Base-by-base conservation (phyloP, 2,888 invertebrate genomes). In the Coenonympha glycerion region DNA sequence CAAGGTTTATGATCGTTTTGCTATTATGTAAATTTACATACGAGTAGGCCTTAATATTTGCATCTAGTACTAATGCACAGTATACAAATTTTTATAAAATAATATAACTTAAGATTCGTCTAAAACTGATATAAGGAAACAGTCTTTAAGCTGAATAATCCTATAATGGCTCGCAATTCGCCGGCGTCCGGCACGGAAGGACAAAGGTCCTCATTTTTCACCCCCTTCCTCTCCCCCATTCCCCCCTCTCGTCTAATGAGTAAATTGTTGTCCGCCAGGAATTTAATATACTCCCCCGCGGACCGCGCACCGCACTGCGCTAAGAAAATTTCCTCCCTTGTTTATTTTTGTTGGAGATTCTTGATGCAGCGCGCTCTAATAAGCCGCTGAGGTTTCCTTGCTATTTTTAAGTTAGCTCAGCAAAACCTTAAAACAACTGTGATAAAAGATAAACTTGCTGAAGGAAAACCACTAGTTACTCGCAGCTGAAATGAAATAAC, bases 251-350 rank as follows among this genome's bases (percentile, higher is more conserved):
- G 54, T 60, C 60, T 71, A 69, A 70, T 69, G 68, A 70, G 65
- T 56, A 63, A 69, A 70, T 68, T 66, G 69, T 68, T 68, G 69
- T 64, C 66, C 65, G 57, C 59, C 46, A 57, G 68, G 70, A 71
- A 72, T 72, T 65, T 72, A 69, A 71, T 72, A 71, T 61, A 64
- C 61, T 57, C 47, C 51, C 56, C 52, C 57, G 45, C 57, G 44
- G 47, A 41, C 46, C 31, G 45, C 57, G 44, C 42, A 41, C 46
- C 31, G 31, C 18, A 42, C 53, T 45, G 52, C 58, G 53, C 55
- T 49, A 46, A 50, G 47, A 54, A 51, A 58, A 59, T 60, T 54
- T 55, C 55, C 57, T 60, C 47, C 47, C 47, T 53, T 48, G 53
- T 51, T 56, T 49, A 54, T 53, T 55, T 49, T 44, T 31, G 44